Base-by-base conservation (phyloP, 1,140 invertebrate species). In the Rhopalosiphum maidis region DNA sequence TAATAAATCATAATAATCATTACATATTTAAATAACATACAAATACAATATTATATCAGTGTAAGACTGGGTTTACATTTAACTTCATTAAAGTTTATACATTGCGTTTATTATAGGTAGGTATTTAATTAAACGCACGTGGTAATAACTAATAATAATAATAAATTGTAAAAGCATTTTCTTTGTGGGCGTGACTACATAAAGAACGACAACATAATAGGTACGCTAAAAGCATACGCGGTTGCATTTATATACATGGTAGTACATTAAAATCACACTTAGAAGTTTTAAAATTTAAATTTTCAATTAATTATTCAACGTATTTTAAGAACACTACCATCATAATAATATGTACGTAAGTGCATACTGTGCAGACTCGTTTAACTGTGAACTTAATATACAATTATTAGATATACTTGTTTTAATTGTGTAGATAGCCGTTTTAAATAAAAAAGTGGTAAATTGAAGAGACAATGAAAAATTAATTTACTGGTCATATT, bases 221-320 rank as follows among this genome's bases (percentile, higher is more conserved):
- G 15, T 68, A n/a, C 30, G 60, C 30, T 68, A 68, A 68, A 68
- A 68, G 60, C 60, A 68, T 68, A 68, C 60, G 60, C 60, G 60
- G 30, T 30, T 68, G 30, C 60, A n/a, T 68, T 68, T n/a, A 68
- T n/a, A 68, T 68, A n/a, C 60, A n/a, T 15, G n/a, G 30, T 11
- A n/a, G 30, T 60, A 68, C 60, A 68, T n/a, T 68, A 68, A 68
- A 60, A 68, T 68, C 60, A 68, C 60, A 68, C 60, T 68, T 68
- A n/a, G 60, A 68, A 68, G 60, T 68, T 68, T 68, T 68, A 68
- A 68, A 68, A 68, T 68, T 68, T 68, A 68, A 68, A 68, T 68
- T 68, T 68, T 68, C 30, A n/a, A 30, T 68, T 68, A 68, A 68
- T 68, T 68, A 68, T 68, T 68, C 55, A 68, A 68, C 60, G 60